phyloP scores from a whole-genome alignment of 2,888 invertebrate genomes.

The Pristionchus exspectatus region DNA sequence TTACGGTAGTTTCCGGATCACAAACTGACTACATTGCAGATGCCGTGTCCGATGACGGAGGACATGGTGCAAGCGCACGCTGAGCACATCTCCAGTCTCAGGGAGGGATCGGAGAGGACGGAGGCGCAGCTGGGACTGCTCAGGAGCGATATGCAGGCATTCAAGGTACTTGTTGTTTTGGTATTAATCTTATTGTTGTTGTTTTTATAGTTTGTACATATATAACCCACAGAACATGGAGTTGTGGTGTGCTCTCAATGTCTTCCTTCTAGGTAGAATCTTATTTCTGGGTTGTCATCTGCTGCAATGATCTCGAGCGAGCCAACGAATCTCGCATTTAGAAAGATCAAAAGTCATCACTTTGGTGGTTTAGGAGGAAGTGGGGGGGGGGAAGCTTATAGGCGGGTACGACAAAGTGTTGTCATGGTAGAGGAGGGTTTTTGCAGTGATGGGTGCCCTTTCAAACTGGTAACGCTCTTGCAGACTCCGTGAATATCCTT shows the following conservation, averaged over 20 bases:
- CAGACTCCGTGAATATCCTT: background rate
- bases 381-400: background rate
- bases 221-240: background rate
- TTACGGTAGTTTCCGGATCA: background rate
- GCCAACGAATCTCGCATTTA: background rate
- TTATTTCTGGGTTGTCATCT: too few relatives aligned
- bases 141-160: slow-evolving; percentile 97
- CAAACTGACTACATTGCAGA: slow-evolving; percentile 82
- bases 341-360: background rate
- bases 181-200: background rate
- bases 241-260: too few relatives aligned
- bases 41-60: slow-evolving; percentile 96
- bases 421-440: background rate
- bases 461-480: background rate
- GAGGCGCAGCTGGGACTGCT: slow-evolving; percentile 96
- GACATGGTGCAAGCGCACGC: slow-evolving; percentile 95
- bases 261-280: too few relatives aligned
- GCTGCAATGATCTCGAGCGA: too few relatives aligned
- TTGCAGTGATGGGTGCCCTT: background rate
- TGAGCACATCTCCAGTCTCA: slow-evolving; percentile 90
- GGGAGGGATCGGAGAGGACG: slow-evolving; percentile 90
- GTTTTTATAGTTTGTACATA: background rate
- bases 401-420: background rate
- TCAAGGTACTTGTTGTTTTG: slow-evolving; percentile 85
- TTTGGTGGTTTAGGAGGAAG: too few relatives aligned